phyloP scores from a whole-genome alignment of 1,140 invertebrate species.

The Anastrepha ludens region DNA sequence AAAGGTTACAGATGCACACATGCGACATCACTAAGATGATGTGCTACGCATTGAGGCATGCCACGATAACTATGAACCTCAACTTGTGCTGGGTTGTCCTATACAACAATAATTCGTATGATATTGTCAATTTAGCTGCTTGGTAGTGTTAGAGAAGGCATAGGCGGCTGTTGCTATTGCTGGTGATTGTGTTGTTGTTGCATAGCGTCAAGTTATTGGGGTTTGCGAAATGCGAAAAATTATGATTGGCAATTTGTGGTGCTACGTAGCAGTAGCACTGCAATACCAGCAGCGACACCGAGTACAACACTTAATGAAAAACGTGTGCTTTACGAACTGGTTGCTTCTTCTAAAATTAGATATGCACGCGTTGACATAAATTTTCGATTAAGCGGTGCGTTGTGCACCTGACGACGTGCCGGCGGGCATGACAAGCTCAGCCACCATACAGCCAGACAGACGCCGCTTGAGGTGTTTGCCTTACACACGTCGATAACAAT shows the following conservation, averaged over 20 bases:
- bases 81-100: too few species aligned
- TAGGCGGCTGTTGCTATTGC: background rate
- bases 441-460: background rate
- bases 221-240: background rate
- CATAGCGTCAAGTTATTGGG: background rate
- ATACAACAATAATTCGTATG: background rate
- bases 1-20: background rate
- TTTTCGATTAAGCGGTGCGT: conserved; percentile 35
- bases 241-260: conserved; percentile 20
- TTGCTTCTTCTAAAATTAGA: background rate
- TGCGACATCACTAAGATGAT: background rate
- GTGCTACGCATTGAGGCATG: conserved; percentile 19
- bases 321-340: background rate
- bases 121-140: too few species aligned
- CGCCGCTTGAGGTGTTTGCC: conserved; percentile 7
- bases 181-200: background rate
- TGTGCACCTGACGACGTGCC: background rate
- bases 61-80: background rate
- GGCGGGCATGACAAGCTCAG: background rate
- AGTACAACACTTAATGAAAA: too few species aligned
- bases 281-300: too few species aligned
- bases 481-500: conserved; percentile 14
- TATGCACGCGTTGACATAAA: background rate
- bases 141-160: background rate
- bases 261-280: background rate